A percentile compares a stretch with the other conserved stretches of the same genome.
phyloP scores from a whole-genome alignment of 1,140 invertebrate species.

The Carcinoscorpius rotundicauda region DNA sequence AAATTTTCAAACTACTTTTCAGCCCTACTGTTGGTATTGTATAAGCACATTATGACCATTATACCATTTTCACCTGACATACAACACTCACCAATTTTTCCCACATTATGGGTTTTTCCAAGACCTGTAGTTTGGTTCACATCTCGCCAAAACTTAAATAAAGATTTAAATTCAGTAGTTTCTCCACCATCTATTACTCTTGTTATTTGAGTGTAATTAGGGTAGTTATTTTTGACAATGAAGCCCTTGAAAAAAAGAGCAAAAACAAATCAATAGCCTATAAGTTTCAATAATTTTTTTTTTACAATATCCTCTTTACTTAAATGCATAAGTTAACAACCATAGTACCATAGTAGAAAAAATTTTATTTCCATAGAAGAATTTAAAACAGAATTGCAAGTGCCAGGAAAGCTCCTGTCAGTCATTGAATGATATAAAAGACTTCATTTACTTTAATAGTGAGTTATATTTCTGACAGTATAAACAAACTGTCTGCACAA shows the following conservation, averaged over 20 bases:
- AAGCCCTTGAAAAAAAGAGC: slow-evolving; percentile 45
- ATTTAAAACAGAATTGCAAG: no score
- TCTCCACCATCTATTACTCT: slow-evolving; percentile 67
- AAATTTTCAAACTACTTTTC: no score
- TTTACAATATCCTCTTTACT: background rate
- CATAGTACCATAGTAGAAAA: background rate
- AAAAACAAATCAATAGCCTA: no score
- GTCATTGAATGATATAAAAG: no score
- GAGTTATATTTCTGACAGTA: no score
- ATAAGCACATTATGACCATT: no score
- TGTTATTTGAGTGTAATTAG: slow-evolving; percentile 55
- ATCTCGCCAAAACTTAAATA: slow-evolving; percentile 64
- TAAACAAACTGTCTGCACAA: no score
- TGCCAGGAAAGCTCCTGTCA: no score
- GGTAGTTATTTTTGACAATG: slow-evolving; percentile 74
- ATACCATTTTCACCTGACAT: no score
- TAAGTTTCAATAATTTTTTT: background rate
- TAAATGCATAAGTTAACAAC: background rate
- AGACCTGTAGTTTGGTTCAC: slow-evolving; percentile 30
- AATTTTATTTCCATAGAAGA: no score
- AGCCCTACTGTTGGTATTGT: no score
- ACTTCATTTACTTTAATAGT: no score
- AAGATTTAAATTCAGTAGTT: slow-evolving; percentile 68
- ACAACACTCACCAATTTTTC: slow-evolving; percentile 8
- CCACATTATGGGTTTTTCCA: slow-evolving; percentile 28